These are phyloP conservation scores for Panthera leo DNA, from an alignment of 2,113 vertebrate genomes.

Conservation along the genomic window DNA sequence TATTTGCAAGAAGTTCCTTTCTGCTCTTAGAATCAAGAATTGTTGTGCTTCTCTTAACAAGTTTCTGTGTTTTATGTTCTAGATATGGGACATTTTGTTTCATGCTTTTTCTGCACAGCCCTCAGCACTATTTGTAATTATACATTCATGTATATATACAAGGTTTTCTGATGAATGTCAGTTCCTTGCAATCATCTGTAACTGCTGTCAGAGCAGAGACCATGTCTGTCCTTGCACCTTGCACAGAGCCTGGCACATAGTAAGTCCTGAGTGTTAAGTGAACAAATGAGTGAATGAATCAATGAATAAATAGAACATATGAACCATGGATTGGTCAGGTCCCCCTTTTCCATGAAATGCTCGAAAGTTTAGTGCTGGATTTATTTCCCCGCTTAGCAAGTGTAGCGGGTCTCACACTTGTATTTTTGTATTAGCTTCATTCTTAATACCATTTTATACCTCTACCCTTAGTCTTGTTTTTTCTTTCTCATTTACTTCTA, in stretches of 20 bases:
- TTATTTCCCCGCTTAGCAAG: neutral
- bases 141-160: neutral
- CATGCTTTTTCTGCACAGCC: neutral
- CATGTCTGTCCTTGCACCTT: neutral
- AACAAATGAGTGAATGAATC: neutral
- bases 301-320: neutral
- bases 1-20: neutral
- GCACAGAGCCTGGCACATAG: neutral
- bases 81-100: neutral
- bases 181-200: neutral
- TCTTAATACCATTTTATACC: neutral
- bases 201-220: neutral
- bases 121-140: neutral
- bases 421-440: neutral
- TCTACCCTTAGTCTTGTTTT: neutral
- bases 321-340: neutral
- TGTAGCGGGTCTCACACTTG: neutral
- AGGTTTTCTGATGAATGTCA: neutral
- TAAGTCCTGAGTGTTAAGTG: neutral
- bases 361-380: constrained; percentile 6
- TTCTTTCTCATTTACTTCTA: constrained; percentile 20
- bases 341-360: neutral
- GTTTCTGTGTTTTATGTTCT: neutral
- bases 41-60: neutral
- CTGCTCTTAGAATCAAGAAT: constrained; percentile 21